Percentiles rank a stretch among this genome's conserved stretches.
These are phyloP conservation scores for Trisateles emortualis DNA, from an alignment of 2,888 invertebrate genomes.

Conservation along the genomic window DNA sequence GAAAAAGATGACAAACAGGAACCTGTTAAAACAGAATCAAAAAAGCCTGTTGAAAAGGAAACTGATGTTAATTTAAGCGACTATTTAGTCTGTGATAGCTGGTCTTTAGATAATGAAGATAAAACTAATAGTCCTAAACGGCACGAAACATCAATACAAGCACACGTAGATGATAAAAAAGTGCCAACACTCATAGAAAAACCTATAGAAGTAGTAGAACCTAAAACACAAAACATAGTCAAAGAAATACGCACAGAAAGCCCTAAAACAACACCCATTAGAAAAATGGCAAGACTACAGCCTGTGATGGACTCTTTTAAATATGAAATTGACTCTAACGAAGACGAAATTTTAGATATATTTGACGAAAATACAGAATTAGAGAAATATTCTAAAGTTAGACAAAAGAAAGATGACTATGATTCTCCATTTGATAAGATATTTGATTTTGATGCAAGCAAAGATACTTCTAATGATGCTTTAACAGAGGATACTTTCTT, in stretches of 20 bases:
- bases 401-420: slow-evolving; percentile 50
- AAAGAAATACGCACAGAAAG: slow-evolving; percentile 46
- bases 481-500: slow-evolving; percentile 75
- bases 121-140: slow-evolving; percentile 65
- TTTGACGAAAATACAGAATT: slow-evolving; percentile 62
- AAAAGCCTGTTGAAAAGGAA: slow-evolving; percentile 54
- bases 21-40: slow-evolving; percentile 31
- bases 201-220: slow-evolving; percentile 38
- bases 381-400: slow-evolving; percentile 58
- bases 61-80: slow-evolving; percentile 75
- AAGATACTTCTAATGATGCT: slow-evolving; percentile 65
- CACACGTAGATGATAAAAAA: slow-evolving; percentile 1
- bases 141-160: background rate
- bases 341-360: slow-evolving; percentile 72
- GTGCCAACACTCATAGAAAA: slow-evolving; percentile 30
- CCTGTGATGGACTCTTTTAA: slow-evolving; percentile 79
- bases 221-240: slow-evolving; percentile 32
- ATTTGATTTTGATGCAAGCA: slow-evolving; percentile 61
- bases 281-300: slow-evolving; percentile 64
- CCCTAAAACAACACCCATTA: slow-evolving; percentile 44
- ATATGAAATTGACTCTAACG: slow-evolving; percentile 77
- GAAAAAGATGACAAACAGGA: slow-evolving; percentile 47
- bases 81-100: slow-evolving; percentile 81
- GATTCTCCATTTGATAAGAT: slow-evolving; percentile 60
- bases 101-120: slow-evolving; percentile 81